phyloP scores from a whole-genome alignment of 2,888 invertebrate species.

The Galerucella pusilla region DNA sequence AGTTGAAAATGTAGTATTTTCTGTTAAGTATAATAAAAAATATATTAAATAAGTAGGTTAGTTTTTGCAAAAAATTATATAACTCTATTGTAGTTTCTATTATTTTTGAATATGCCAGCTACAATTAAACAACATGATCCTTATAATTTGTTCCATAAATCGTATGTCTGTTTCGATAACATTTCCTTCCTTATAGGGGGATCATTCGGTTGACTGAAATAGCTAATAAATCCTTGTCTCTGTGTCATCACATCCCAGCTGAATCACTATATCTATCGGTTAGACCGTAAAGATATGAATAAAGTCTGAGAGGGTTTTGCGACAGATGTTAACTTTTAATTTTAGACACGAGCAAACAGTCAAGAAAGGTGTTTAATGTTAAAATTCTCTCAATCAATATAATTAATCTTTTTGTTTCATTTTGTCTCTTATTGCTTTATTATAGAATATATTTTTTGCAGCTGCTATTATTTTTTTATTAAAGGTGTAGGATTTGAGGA shows the following conservation, averaged over 20 bases:
- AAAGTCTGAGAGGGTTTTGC: conserved; percentile 13
- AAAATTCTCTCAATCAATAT: not conserved
- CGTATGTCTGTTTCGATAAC: not conserved
- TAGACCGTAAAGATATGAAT: conserved; percentile 21
- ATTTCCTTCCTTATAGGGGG: conserved; percentile 1
- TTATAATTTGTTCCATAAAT: not conserved
- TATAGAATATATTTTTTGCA: too few species aligned
- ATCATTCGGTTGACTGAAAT: conserved; percentile 1
- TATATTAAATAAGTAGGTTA: too few species aligned
- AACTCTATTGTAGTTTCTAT: too few species aligned
- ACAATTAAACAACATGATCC: not conserved
- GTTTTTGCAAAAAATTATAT: too few species aligned
- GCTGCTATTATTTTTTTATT: too few species aligned
- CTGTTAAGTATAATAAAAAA: too few species aligned
- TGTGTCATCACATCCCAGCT: conserved; percentile 19
- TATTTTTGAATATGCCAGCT: too few species aligned
- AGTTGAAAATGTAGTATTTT: too few species aligned
- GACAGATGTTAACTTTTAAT: conserved; percentile 25
- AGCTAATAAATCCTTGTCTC: conserved; percentile 20
- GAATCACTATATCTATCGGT: conserved; percentile 27
- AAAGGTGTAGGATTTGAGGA: too few species aligned
- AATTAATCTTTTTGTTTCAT: not conserved
- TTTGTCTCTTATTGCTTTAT: not conserved
- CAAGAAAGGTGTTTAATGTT: not conserved
- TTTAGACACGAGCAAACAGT: conserved; percentile 5